These are phyloP conservation scores for Drosophila falleni DNA, from an alignment of 2,888 invertebrate genomes.

Conservation along the genomic window DNA sequence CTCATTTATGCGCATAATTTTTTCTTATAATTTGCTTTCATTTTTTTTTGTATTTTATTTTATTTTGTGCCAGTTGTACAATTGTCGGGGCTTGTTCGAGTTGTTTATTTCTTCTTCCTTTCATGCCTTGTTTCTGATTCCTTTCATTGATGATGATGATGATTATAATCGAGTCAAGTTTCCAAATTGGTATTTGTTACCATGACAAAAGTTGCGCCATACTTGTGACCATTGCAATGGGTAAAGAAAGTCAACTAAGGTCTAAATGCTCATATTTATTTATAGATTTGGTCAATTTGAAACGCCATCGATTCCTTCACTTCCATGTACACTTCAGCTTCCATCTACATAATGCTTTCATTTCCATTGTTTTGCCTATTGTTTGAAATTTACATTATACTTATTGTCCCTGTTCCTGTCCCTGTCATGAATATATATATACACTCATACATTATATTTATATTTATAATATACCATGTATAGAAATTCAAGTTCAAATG, in stretches of 20 bases:
- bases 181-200: conserved; percentile 56
- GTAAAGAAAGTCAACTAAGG: conserved; percentile 34
- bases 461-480: neutral
- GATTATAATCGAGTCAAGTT: conserved; percentile 48
- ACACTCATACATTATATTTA: neutral
- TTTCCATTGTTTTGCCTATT: conserved; percentile 27
- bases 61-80: neutral
- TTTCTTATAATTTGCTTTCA: conserved; percentile 58
- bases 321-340: conserved; percentile 5
- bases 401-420: neutral
- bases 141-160: conserved; percentile 53
- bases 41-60: conserved; percentile 14
- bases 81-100: conserved; percentile 13
- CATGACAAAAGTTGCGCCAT: conserved; percentile 66
- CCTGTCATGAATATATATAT: neutral
- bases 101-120: conserved; percentile 17
- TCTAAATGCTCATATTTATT: conserved; percentile 56
- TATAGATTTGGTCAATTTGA: conserved; percentile 50
- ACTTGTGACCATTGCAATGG: conserved; percentile 48
- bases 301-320: conserved; percentile 8
- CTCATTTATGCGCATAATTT: conserved; percentile 79
- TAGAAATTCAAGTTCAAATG: conserved; percentile 11
- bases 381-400: conserved; percentile 25
- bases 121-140: conserved; percentile 12
- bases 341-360: conserved; percentile 1